Percentiles rank a stretch among this genome's conserved stretches.
Conservation (phyloP, 2,888 invertebrate genomes). For the Allygus modestus region DNA sequence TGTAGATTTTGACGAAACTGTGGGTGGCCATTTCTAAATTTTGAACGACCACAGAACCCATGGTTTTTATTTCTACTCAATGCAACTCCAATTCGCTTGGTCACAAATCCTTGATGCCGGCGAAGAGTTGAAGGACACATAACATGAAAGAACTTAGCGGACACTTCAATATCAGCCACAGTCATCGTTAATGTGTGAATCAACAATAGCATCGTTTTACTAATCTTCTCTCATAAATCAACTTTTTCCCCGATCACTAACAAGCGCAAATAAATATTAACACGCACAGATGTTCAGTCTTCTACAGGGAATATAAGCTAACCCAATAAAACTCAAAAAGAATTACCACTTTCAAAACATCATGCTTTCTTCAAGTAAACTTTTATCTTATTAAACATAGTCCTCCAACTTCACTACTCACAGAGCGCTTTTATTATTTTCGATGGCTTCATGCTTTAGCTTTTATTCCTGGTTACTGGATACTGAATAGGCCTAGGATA, state of each 20-base stretch:
- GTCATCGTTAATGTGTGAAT: conserved; percentile 76
- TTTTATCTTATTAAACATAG: too few species aligned
- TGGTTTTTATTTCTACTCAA: conserved; percentile 58
- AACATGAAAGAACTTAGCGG: conserved; percentile 75
- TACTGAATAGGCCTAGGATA: too few species aligned
- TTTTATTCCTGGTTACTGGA: too few species aligned
- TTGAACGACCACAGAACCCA: conserved; percentile 44
- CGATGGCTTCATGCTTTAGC: too few species aligned
- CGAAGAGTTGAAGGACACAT: conserved; percentile 37
- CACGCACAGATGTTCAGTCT: background rate
- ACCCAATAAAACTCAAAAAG: too few species aligned
- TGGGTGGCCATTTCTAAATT: conserved; percentile 41
- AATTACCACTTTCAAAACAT: too few species aligned
- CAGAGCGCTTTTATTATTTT: too few species aligned
- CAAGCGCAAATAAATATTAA: background rate
- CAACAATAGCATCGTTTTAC: conserved; percentile 70
- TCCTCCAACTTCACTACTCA: too few species aligned
- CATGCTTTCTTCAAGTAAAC: too few species aligned
- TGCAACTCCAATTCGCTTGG: conserved; percentile 68
- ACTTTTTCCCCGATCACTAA: background rate
- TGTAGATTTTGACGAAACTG: conserved; percentile 58
- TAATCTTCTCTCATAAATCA: background rate
- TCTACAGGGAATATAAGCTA: background rate
- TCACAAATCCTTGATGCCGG: conserved; percentile 62
- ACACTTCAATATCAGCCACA: conserved; percentile 74